Evolutionary conservation across 2,113 vertebrate species (phyloP), one percentile per base, ranked within the genome.

Genomic region (Nansenia antarctica): DNA sequence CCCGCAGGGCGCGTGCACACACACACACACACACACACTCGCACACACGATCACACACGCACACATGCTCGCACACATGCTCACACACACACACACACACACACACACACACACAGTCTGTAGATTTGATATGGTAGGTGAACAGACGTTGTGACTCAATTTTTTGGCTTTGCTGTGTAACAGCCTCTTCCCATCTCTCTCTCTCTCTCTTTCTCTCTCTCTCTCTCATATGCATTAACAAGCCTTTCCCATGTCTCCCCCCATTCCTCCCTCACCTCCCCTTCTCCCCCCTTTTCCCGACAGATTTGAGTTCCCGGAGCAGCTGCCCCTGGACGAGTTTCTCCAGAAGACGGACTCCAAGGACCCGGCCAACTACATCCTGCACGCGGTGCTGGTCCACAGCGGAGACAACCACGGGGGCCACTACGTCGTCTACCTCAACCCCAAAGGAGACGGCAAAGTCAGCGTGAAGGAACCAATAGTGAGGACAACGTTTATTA

Each of bases 371-470:
- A 98, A 99, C 90, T 99, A 99, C 83, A 98, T 99, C 74, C 93
- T 99, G 62, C 98, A 99, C 1, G 98, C 97, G 2, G 97, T 99
- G 72, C 90, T 99, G 31, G 98, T 99, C 49, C 98, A 99, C 87
- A 99, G 98, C 77, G 98, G 98, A 60, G 98, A 99, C 90, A 99
- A 99, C 92, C 98, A 99, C 52, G 97, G 98, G 1, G 98, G 98
- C 82, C 98, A 99, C 87, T 99, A 99, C 0, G 98, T 99, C 88
- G 98, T 99, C 90, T 99, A 99, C 87, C 93, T 99, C 63, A 99
- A 99, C 85, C 98, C 98, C 27, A 99, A 98, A 90, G 98, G 97
- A 63, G 97, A 99, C 76, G 94, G 96, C 91, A 99, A 99, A 93
- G 98, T 98, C 88, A 95, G 96, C 93, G 88, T 90, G 87, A 92